Evolutionary conservation across 2,888 invertebrate genomes (phyloP).

Genomic region (Plebejus anna): DNA sequence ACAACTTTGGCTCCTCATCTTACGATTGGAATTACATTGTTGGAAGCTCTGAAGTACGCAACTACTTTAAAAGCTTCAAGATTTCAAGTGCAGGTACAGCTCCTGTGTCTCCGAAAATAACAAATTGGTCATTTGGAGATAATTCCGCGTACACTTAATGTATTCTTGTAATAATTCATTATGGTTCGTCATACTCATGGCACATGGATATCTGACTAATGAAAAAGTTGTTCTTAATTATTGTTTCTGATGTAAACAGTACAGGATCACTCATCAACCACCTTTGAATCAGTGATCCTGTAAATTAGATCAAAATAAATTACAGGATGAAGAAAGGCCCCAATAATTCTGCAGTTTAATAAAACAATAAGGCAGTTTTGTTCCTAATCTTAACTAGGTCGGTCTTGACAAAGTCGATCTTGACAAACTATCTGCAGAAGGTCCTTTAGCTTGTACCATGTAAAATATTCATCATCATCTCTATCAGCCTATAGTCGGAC

Average conservation of each 20-base stretch:
- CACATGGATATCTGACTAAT: not conserved
- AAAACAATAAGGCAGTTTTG: too few relatives aligned
- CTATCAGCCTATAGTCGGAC: too few relatives aligned
- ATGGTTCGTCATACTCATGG: not conserved
- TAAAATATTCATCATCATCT: too few relatives aligned
- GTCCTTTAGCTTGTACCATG: too few relatives aligned
- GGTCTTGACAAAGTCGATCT: too few relatives aligned
- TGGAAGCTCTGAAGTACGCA: slow-evolving; percentile 57
- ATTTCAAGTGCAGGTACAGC: slow-evolving; percentile 76
- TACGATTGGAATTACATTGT: slow-evolving; percentile 45
- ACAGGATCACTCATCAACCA: too few relatives aligned
- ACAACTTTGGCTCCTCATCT: slow-evolving; percentile 1
- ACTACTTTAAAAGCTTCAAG: slow-evolving; percentile 68
- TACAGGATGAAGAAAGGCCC: too few relatives aligned
- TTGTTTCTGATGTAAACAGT: not conserved
- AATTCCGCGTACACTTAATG: slow-evolving; percentile 43
- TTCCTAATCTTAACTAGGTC: too few relatives aligned
- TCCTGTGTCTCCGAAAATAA: slow-evolving; percentile 77
- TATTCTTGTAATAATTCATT: slow-evolving; percentile 30
- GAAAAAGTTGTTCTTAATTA: not conserved
- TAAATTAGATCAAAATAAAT: too few relatives aligned
- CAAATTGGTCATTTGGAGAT: slow-evolving; percentile 71
- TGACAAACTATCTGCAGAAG: too few relatives aligned
- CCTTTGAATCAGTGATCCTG: too few relatives aligned
- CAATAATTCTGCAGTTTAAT: too few relatives aligned